These are phyloP conservation scores for Sorex fumeus DNA, from an alignment of 2,113 vertebrate genomes.

Conservation along the genomic window DNA sequence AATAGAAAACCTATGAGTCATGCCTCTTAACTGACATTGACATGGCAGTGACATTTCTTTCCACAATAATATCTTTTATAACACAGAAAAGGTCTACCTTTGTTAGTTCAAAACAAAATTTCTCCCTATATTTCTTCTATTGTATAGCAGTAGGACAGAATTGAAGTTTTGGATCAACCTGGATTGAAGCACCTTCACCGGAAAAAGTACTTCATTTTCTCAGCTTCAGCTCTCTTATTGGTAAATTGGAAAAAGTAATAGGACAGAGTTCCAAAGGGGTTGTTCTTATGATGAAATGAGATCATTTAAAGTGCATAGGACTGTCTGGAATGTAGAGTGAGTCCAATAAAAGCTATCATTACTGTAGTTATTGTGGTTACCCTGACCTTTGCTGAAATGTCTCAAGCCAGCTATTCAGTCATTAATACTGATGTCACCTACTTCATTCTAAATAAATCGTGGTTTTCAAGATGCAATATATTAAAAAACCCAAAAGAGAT, in stretches of 20 bases:
- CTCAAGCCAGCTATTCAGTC: background rate
- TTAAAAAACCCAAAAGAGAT: background rate
- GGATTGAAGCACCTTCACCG: background rate
- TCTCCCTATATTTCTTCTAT: background rate
- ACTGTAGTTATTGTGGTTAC: background rate
- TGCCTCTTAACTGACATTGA: background rate
- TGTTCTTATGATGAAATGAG: background rate
- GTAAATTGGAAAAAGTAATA: background rate
- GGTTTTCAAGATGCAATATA: conserved; percentile 19
- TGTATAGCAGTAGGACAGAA: background rate
- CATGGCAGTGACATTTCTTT: background rate
- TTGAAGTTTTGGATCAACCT: background rate
- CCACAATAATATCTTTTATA: background rate
- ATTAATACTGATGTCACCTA: background rate
- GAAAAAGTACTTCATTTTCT: background rate
- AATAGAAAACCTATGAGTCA: background rate
- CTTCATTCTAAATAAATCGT: background rate
- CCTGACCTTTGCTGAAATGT: background rate
- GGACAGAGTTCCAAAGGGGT: background rate
- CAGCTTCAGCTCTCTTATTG: background rate
- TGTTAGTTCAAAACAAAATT: conserved; percentile 22
- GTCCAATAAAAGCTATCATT: background rate
- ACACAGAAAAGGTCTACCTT: background rate
- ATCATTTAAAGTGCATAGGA: background rate
- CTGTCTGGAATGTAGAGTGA: background rate